A percentile compares a stretch with the other conserved stretches of the same genome.
Conservation (phyloP, 1,140 invertebrate species). For the Aphis gossypii region DNA sequence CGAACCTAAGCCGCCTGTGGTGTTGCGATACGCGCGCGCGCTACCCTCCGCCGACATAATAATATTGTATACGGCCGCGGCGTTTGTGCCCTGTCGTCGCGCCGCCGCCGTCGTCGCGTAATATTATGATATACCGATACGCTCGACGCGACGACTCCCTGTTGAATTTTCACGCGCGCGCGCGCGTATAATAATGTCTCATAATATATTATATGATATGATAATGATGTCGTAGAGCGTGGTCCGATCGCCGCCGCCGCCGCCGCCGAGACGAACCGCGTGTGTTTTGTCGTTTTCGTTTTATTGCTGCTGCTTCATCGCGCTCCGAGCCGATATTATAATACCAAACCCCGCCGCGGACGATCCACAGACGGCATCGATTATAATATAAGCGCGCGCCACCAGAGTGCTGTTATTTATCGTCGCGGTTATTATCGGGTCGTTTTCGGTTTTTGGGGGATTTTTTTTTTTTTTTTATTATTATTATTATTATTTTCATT, state of each 20-base stretch:
- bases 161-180: slow-evolving; percentile 25
- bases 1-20: background rate
- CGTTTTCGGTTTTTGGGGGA: background rate
- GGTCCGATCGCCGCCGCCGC: background rate
- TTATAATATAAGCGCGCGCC: background rate
- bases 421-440: background rate
- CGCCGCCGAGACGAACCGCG: background rate
- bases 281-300: background rate
- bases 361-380: background rate
- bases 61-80: background rate
- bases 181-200: background rate
- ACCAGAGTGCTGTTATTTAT: slow-evolving; percentile 10
- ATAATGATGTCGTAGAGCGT: background rate
- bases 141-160: slow-evolving; percentile 13
- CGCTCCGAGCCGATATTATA: background rate
- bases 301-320: background rate
- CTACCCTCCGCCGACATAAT: background rate
- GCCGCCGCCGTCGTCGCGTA: background rate
- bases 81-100: background rate
- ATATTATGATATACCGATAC: background rate
- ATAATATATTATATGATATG: background rate
- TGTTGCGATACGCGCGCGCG: background rate
- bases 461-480: background rate
- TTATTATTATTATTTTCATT: background rate
- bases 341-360: background rate